Conservation (phyloP, 2,888 invertebrate species). For the Onchidella celtica region DNA sequence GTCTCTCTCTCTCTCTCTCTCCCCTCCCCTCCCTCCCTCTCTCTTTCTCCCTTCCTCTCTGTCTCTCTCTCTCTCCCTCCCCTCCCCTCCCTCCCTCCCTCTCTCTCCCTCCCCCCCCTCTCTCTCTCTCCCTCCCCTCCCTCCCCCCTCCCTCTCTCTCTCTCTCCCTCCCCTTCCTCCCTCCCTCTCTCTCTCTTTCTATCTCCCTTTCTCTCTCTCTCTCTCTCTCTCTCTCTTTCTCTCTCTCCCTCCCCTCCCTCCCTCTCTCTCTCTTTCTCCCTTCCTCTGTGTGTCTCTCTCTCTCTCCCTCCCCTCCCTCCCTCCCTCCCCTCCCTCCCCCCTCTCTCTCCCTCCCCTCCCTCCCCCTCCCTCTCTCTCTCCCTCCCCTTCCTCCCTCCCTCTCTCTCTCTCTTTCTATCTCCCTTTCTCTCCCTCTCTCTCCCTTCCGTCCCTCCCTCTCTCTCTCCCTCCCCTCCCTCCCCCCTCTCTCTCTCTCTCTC, state of each 20-base stretch:
- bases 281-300: background rate
- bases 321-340: conserved; percentile 4
- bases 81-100: background rate
- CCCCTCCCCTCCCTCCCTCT: background rate
- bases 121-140: background rate
- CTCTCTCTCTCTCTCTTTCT: conserved; percentile 16
- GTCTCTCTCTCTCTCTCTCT: background rate
- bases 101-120: background rate
- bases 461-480: background rate
- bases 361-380: background rate
- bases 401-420: no score
- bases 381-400: background rate
- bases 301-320: background rate
- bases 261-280: background rate
- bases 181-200: conserved; percentile 14
- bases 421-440: background rate
- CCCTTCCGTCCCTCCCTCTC: background rate
- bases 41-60: background rate
- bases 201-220: conserved; percentile 25
- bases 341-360: background rate
- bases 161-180: background rate
- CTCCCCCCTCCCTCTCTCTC: background rate
- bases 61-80: background rate
- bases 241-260: background rate
- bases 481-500: background rate